Evolutionary conservation across 2,113 vertebrate species (phyloP), one percentile per base, ranked within the genome.

Genomic region (Phalacrocorax aristotelis): DNA sequence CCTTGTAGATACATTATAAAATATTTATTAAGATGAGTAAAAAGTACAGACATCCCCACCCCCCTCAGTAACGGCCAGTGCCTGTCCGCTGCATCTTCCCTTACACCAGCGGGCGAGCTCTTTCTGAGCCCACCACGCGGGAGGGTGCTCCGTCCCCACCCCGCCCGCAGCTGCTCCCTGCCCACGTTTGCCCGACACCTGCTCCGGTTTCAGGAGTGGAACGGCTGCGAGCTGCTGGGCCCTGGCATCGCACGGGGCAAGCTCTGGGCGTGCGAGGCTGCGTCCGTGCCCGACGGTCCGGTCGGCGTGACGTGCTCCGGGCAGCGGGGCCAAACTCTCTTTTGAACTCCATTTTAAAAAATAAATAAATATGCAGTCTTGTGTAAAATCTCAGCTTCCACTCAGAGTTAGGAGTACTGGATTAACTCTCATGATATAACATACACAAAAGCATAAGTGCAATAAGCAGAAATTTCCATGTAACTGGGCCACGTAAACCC

Each of bases 21-120:
- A 51, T 16, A 22, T 54, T 57, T 57, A 51, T 61, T 44, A 10
- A 26, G 75, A 54, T 27, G 34, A 91, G 52, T 48, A 34, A 58
- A 51, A 27, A 58, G 30, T 19, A 19, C 15, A 34, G 4, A 55
- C 40, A 1, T 20, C 20, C 52, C 42, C 60, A 11, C 10, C 15
- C 65, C 32, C 29, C 54, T 1, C 36, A 0, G 16, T 36, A 62
- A 10, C 0, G 0, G 42, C 25, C 2, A 0, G 44, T 5, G 16
- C 34, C 65, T 70, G 9, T 36, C 55, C 40, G 0, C 42, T 13
- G 32, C 22, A 2, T 46, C 57, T 76, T 25, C 62, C 49, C 40
- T 2, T 12, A 2, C 9, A 4, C 7, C 25, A 5, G 49, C 32
- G 32, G 5, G 2, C 5, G 9, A 75, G 36, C 38, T 52, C 57